Base-by-base conservation (phyloP, 2,888 invertebrate species). In the Neoitamus cyanurus region DNA sequence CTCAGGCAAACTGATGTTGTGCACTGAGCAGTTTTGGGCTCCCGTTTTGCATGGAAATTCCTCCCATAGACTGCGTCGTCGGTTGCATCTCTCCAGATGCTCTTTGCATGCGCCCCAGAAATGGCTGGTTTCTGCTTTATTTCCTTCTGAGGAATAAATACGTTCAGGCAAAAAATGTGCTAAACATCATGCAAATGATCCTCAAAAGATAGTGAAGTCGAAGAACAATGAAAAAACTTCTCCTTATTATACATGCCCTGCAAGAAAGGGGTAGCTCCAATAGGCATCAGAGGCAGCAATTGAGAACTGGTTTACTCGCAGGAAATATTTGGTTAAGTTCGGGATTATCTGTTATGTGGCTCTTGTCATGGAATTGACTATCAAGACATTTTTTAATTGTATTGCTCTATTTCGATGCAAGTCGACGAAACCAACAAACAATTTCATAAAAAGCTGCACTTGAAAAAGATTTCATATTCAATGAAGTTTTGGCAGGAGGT, bases 191-290 rank as follows among this genome's bases (percentile, higher is more conserved):
- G 73, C 36, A 73, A 73, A 73, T 73, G 73, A 73, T 73, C 13
- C 20, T 73, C 73, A 73, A 73, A 73, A 36, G 73, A 73, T 20
- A 73, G 73, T 36, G 73, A 73, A n/a, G 73, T 73, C 20, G 20
- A 34, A 34, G 73, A 73, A 73, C 73, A 73, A 73, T 73, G 73
- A 31, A 31, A 73, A 36, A 34, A 31, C n/a, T 31, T 20, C 25
- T 58, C 58, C 73, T 73, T 34, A 73, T 73, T 31, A n/a, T 36
- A 34, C 73, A 73, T 73, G 73, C 9, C 73, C 73, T 73, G 73
- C 34, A 73, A 58, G 9, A 73, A 31, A 36, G 73, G 34, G 20
- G 73, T 2, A 73, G 34, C 36, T 73, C 36, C 31, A n/a, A n/a
- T n/a, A n/a, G n/a, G n/a, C n/a, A n/a, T n/a, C 42, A 42, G n/a